A percentile compares a stretch with the other conserved stretches of the same genome.
phyloP scores from a whole-genome alignment of 2,888 invertebrate genomes.

The Crocallis elinguaria region DNA sequence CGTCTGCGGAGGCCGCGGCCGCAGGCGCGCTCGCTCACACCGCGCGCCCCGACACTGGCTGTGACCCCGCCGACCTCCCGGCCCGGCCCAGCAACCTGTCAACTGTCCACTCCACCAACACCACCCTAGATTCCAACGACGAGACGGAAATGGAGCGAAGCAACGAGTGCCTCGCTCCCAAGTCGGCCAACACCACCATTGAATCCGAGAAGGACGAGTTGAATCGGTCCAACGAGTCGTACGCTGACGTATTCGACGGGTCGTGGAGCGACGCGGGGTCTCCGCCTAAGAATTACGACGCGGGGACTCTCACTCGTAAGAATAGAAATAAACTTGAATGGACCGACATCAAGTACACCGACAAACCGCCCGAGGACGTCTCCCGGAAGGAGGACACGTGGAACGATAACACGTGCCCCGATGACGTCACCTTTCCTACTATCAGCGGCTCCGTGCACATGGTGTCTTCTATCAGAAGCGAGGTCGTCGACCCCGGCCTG shows the following conservation, averaged over 20 bases:
- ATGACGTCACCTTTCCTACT: constrained; percentile 92
- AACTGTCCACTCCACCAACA: constrained; percentile 44
- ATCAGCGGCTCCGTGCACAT: constrained; percentile 91
- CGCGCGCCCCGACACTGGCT: constrained; percentile 75
- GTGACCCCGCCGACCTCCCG: constrained; percentile 48
- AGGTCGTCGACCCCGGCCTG: constrained; percentile 10
- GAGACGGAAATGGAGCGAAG: constrained; percentile 58
- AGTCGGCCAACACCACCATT: constrained; percentile 63
- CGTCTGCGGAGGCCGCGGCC: constrained; percentile 88
- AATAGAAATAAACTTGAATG: constrained; percentile 56
- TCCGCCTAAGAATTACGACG: constrained; percentile 44
- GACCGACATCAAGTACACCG: constrained; percentile 60
- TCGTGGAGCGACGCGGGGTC: constrained; percentile 66
- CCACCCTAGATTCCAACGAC: constrained; percentile 46
- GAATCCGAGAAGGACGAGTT: constrained; percentile 71
- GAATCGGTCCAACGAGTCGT: constrained; percentile 79
- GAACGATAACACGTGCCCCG: constrained; percentile 92
- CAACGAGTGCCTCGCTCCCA: constrained; percentile 77
- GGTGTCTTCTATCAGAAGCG: constrained; percentile 88
- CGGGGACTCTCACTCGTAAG: constrained; percentile 43
- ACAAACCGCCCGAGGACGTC: constrained; percentile 45
- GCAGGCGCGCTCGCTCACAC: constrained; percentile 72
- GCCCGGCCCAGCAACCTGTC: constrained; percentile 10
- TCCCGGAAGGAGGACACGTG: constrained; percentile 88
- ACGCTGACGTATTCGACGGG: constrained; percentile 71